A percentile compares a stretch with the other conserved stretches of the same genome.
Evolutionary conservation across 2,113 vertebrate species (phyloP).

Genomic region (Naja naja): DNA sequence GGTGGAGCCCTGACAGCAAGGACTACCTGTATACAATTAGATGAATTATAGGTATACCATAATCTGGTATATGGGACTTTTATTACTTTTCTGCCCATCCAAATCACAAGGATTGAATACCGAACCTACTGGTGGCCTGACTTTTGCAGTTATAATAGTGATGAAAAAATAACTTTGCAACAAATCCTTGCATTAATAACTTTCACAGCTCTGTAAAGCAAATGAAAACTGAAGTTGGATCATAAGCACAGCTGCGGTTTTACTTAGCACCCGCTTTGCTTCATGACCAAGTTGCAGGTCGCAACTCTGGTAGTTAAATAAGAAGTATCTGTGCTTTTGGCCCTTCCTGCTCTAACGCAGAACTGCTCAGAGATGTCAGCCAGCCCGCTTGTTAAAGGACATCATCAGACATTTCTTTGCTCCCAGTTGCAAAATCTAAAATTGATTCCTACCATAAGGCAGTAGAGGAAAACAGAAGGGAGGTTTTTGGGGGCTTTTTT

Average conservation of each 20-base stretch:
- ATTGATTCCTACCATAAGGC: neutral
- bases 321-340: neutral
- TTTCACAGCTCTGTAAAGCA: neutral
- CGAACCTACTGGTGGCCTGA: neutral
- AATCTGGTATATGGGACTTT: neutral
- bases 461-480: neutral
- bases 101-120: neutral
- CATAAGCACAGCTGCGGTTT: neutral
- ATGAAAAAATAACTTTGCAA: neutral
- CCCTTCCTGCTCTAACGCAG: neutral
- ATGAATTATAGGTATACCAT: neutral
- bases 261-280: neutral
- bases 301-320: neutral
- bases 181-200: neutral
- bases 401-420: neutral
- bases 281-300: neutral
- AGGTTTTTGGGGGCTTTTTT: neutral
- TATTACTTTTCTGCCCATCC: neutral
- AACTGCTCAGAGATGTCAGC: neutral
- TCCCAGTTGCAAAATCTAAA: neutral
- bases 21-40: neutral
- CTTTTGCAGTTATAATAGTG: neutral
- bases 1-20: no score
- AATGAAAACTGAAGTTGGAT: neutral
- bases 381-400: neutral